Evolutionary conservation across 2,797 vertebrate genomes (phyloP).

Genomic region (Macropodus opercularis): DNA sequence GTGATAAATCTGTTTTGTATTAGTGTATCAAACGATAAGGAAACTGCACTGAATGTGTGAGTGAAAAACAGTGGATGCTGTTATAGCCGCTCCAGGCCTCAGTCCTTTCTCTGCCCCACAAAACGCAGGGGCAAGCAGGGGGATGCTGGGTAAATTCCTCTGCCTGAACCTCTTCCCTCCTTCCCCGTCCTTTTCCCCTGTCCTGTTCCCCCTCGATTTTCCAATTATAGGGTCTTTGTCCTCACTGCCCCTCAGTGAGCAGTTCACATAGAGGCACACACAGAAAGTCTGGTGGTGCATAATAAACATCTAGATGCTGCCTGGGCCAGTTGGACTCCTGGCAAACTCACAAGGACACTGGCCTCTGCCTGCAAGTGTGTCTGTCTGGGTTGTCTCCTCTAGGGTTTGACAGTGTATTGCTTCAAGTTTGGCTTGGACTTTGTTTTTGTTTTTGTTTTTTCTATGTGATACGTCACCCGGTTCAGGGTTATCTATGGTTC

Average conservation of each 20-base stretch:
- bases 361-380: constrained; percentile 25
- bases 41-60: neutral
- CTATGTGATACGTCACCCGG: too few relatives aligned
- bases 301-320: constrained; percentile 63
- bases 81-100: neutral
- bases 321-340: constrained; percentile 44
- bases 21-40: too few relatives aligned
- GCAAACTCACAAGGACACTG: constrained; percentile 36
- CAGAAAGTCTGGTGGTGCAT: constrained; percentile 70
- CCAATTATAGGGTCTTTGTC: constrained; percentile 60
- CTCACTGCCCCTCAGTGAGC: constrained; percentile 26
- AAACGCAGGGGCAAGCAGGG: too few relatives aligned
- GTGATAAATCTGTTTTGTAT: too few relatives aligned
- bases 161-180: constrained; percentile 19
- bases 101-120: constrained; percentile 3
- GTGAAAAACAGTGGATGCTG: neutral
- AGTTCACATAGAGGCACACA: constrained; percentile 44
- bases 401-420: constrained; percentile 20
- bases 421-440: neutral
- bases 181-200: neutral
- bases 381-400: constrained; percentile 42
- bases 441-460: neutral
- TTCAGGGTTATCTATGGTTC: too few relatives aligned
- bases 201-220: constrained; percentile 44
- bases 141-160: constrained; percentile 17